A percentile compares a stretch with the other conserved stretches of the same genome.
phyloP scores from a whole-genome alignment of 2,888 invertebrate genomes.

The Brassicogethes aeneus region DNA sequence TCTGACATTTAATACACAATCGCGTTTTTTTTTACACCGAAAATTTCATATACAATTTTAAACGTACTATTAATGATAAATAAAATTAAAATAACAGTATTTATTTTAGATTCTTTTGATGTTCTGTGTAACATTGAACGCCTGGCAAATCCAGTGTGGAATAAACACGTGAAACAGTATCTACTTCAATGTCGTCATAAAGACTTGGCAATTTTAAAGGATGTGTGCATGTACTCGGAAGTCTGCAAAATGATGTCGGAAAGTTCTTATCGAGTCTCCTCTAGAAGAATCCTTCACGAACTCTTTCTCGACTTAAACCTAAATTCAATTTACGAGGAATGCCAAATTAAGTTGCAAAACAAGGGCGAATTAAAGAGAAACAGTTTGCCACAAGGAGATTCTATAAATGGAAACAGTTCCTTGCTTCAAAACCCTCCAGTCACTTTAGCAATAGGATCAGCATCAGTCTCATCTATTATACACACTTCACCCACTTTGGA shows the following conservation, averaged over 20 bases:
- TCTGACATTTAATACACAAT: too few species aligned
- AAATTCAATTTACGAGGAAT: slow-evolving; percentile 48
- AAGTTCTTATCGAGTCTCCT: slow-evolving; percentile 72
- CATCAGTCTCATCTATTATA: slow-evolving; percentile 4
- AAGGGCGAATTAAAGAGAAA: slow-evolving; percentile 5
- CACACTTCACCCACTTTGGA: slow-evolving; percentile 27
- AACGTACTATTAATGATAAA: too few species aligned
- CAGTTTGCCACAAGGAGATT: slow-evolving; percentile 1
- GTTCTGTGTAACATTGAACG: slow-evolving; percentile 65
- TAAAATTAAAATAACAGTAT: too few species aligned
- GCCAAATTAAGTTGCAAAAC: slow-evolving; percentile 15
- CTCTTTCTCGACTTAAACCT: slow-evolving; percentile 81
- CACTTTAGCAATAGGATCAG: slow-evolving; percentile 24
- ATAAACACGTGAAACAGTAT: slow-evolving; percentile 72
- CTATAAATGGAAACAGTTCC: neutral
- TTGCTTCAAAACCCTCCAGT: slow-evolving; percentile 4
- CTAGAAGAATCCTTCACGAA: slow-evolving; percentile 86
- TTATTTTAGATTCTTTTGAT: slow-evolving; percentile 37
- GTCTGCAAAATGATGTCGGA: slow-evolving; percentile 70
- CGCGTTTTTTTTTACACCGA: too few species aligned
- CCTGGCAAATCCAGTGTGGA: slow-evolving; percentile 69
- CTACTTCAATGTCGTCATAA: slow-evolving; percentile 67
- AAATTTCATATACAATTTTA: too few species aligned
- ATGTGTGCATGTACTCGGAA: slow-evolving; percentile 89
- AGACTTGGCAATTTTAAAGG: slow-evolving; percentile 66